Conservation (phyloP, 2,113 vertebrate species). For the Podarcis muralis region DNA sequence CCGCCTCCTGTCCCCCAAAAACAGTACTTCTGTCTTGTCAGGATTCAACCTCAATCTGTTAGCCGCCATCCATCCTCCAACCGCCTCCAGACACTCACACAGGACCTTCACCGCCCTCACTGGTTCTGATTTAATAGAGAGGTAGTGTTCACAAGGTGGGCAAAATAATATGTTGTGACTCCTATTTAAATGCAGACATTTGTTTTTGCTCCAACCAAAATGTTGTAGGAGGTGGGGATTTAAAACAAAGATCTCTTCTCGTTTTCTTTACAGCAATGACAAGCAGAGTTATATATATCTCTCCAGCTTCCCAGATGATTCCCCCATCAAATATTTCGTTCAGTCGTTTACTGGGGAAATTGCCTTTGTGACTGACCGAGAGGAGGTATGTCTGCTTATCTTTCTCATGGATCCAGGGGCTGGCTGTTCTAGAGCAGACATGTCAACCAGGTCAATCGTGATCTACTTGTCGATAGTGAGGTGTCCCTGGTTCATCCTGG, state of each 20-base stretch:
- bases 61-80: too few species aligned
- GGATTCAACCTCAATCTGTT: too few species aligned
- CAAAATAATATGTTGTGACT: background rate
- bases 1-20: too few species aligned
- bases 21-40: too few species aligned
- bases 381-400: constrained; percentile 60
- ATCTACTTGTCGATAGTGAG: too few species aligned
- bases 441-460: too few species aligned
- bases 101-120: too few species aligned
- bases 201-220: background rate
- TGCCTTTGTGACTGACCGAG: constrained; percentile 59
- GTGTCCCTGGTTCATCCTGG: too few species aligned
- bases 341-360: constrained; percentile 44
- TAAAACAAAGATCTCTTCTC: background rate
- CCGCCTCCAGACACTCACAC: too few species aligned
- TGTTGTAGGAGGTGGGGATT: background rate
- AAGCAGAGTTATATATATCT: constrained; percentile 56
- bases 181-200: background rate
- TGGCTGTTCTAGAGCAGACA: background rate
- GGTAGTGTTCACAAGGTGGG: too few species aligned
- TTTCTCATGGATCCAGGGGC: background rate
- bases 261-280: constrained; percentile 47
- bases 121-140: too few species aligned
- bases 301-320: constrained; percentile 45
- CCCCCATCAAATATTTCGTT: constrained; percentile 63